Evolutionary conservation across 2,888 invertebrate species (phyloP), one percentile per base, ranked within the genome.

Genomic region (Clitarchus hookeri): DNA sequence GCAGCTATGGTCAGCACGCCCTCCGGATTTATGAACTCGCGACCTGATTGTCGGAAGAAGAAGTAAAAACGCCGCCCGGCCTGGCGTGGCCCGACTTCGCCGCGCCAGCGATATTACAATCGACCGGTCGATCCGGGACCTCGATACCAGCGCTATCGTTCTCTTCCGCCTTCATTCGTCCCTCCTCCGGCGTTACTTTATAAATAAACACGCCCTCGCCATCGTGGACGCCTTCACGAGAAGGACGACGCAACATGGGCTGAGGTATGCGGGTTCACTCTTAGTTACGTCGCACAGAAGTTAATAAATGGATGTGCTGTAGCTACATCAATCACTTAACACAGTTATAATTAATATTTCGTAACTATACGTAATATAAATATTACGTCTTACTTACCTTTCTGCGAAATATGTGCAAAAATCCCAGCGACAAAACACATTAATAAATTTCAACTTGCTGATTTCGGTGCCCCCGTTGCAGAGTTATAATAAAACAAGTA

Each of bases 121-220:
- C 65, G 65, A 65, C 65, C 65, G 23, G 65, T 65, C 65, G 65
- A 65, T 65, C 65, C 65, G n/a, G n/a, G 65, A 65, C n/a, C 65
- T 65, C 65, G 65, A 65, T n/a, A 65, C 65, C n/a, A n/a, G 36
- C 65, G 65, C 8, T 48, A 48, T 9, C 65, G 11, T 65, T 65
- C 16, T 65, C n/a, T 65, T 65, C 2, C 65, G 1, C 16, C 8
- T 65, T 65, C 23, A 3, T 65, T 19, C n/a, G 3, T n/a, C 16
- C 8, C 65, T 23, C 23, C 19, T 6, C 65, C 65, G 53, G 53
- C 8, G 53, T 53, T 1, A 53, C 4, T 53, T 53, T 53, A 82
- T 16, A 44, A 82, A 82, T 82, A 82, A 82, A 44, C 44, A 83
- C 44, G 23, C 83, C 12, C 44, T 23, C 83, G 27, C 48, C 13